Percentiles rank a stretch among this genome's conserved stretches.
phyloP scores from a whole-genome alignment of 2,797 vertebrate genomes.

The Podarcis siculus region DNA sequence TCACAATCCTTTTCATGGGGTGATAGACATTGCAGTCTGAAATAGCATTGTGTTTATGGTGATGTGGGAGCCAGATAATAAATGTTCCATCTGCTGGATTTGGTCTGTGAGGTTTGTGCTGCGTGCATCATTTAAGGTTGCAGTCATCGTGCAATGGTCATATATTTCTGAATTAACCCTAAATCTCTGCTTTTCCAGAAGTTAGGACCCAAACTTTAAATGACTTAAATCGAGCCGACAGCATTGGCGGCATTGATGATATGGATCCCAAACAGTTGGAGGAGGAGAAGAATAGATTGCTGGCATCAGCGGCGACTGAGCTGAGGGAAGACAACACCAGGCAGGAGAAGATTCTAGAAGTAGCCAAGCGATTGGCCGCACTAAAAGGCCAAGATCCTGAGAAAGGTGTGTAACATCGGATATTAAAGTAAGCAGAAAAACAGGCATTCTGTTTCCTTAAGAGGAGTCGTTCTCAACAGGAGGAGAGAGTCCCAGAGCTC shows the following conservation, averaged over 20 bases:
- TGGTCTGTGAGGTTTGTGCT: neutral
- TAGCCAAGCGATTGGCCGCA: slow-evolving; percentile 88
- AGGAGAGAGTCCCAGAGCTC: too few species aligned
- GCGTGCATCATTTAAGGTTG: too few species aligned
- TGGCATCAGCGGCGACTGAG: slow-evolving; percentile 87
- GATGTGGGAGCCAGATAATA: too few species aligned
- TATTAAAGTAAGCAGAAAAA: neutral
- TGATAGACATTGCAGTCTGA: neutral
- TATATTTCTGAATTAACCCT: neutral
- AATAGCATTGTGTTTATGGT: neutral
- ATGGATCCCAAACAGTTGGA: slow-evolving; percentile 83
- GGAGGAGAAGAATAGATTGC: slow-evolving; percentile 84
- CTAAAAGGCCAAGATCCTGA: slow-evolving; percentile 91
- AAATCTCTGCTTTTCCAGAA: slow-evolving; percentile 53
- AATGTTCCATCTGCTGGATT: neutral
- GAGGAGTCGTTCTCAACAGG: too few species aligned
- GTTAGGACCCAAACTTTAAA: slow-evolving; percentile 77
- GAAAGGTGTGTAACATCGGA: slow-evolving; percentile 79
- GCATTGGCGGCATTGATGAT: slow-evolving; percentile 70
- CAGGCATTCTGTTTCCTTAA: neutral
- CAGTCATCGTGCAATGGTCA: neutral
- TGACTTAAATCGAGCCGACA: slow-evolving; percentile 82
- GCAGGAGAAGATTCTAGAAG: slow-evolving; percentile 85
- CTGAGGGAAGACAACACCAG: slow-evolving; percentile 85
- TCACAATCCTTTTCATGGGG: neutral